Conservation (phyloP, 2,888 invertebrate species). For the Ochropleura leucogaster region DNA sequence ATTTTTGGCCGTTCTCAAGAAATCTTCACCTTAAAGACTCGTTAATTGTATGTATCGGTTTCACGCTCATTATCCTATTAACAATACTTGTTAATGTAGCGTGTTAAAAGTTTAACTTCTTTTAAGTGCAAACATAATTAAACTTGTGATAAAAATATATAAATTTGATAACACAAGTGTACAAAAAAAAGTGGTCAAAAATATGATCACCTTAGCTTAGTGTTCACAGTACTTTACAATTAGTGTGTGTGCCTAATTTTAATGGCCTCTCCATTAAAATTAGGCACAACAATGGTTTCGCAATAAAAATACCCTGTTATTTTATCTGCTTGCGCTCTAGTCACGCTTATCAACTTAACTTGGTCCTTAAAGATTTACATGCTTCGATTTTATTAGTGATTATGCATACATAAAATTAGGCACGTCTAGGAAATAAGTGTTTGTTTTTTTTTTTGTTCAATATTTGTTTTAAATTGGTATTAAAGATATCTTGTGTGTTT, state of each 20-base stretch:
- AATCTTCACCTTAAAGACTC: too few relatives aligned
- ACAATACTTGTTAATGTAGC: slow-evolving; percentile 19
- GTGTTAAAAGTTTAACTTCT: neutral
- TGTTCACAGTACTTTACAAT: too few relatives aligned
- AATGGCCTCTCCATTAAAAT: neutral
- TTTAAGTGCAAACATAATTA: neutral
- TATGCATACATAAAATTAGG: slow-evolving; percentile 39
- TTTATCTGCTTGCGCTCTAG: slow-evolving; percentile 29
- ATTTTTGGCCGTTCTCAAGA: too few relatives aligned
- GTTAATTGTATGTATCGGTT: slow-evolving; percentile 23
- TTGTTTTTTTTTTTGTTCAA: neutral
- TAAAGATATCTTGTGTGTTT: neutral
- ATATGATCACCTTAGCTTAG: too few relatives aligned
- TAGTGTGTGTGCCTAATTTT: too few relatives aligned
- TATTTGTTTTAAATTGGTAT: neutral
- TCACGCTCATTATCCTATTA: slow-evolving; percentile 12
- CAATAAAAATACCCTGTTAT: slow-evolving; percentile 13
- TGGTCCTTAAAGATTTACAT: slow-evolving; percentile 26
- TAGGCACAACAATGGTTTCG: slow-evolving; percentile 2
- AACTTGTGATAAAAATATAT: neutral
- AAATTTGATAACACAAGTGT: too few relatives aligned
- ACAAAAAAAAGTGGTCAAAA: too few relatives aligned
- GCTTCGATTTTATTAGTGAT: slow-evolving; percentile 17
- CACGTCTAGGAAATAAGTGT: slow-evolving; percentile 34
- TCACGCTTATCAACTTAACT: slow-evolving; percentile 38